Base-by-base conservation (phyloP, 2,113 vertebrate genomes). In the Nannobrachium achirus region DNA sequence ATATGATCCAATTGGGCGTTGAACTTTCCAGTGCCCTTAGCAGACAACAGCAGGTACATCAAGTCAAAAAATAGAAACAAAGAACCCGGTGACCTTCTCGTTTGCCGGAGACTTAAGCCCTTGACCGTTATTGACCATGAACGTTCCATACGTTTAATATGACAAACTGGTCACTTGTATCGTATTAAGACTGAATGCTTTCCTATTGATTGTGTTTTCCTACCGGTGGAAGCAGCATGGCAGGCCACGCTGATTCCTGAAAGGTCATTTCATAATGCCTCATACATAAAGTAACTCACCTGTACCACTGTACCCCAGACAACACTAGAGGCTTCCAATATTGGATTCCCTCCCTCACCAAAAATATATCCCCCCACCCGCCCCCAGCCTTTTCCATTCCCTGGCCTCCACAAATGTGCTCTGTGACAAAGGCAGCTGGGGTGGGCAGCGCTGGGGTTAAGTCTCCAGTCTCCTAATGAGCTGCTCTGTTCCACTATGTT, bases 401-500 rank as follows among this genome's bases (percentile, higher is more conserved):
- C 75, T 55, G 52, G 51, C 77, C 69, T 78, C 61, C 65, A 69
- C 66, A 68, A 74, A 70, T 73, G 76, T 75, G 82, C 72, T 73
- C 72, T 71, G 60, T 86, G 86, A 91, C 86, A 87, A 82, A 83
- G 81, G 63, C 73, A 81, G 73, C 75, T 66, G 58, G 79, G 92
- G 70, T 60, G 69, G 93, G 53, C 56, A 11, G 14, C 84, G 15
- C 4, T 88, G 93, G 92, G 94, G 93, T 95, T 94, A 93, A 89
- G 79, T 70, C 82, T 86, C 79, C 89, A 71, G 87, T 90, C 91
- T 11, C 83, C 79, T 90, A 92, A 92, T 82, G 85, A 93, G 86
- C 92, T 90, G 90, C 91, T 91, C 93, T 93, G 92, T 92, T 93
- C 91, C 87, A 85, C 89, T 86, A 71, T 88, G 92, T 92, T 94